Conservation (phyloP, 2,888 invertebrate genomes). For the Pecten maximus region DNA sequence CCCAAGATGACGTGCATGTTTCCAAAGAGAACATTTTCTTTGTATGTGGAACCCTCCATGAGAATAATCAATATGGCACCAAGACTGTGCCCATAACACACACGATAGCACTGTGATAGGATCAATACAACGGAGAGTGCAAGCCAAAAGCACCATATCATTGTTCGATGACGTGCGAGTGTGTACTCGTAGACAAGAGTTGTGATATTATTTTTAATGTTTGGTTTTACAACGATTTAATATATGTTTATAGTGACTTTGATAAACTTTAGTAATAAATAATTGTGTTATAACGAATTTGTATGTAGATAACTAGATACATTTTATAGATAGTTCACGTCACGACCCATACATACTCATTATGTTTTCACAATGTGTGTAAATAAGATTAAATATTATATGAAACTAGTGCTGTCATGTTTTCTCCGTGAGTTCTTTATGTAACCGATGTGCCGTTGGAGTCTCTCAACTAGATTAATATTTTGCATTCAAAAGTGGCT, state of each 20-base stretch:
- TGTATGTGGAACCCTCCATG: neutral
- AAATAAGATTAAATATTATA: neutral
- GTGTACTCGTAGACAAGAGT: neutral
- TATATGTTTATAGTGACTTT: neutral
- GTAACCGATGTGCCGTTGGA: neutral
- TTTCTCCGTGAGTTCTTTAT: neutral
- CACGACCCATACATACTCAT: neutral
- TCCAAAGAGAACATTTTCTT: neutral
- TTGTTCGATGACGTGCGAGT: neutral
- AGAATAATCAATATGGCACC: neutral
- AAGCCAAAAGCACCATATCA: neutral
- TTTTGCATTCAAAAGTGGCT: too few relatives aligned
- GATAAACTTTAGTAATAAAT: neutral
- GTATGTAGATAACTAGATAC: neutral
- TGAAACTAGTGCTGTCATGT: neutral
- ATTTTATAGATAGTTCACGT: neutral
- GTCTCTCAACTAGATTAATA: too few relatives aligned
- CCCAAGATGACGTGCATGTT: neutral
- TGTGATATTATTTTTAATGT: neutral
- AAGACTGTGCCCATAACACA: neutral
- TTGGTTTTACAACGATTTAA: constrained; percentile 9
- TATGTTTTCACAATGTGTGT: neutral
- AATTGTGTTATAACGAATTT: neutral
- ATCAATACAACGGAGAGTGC: neutral
- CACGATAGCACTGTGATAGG: neutral